These are phyloP conservation scores for Himantopus leucocephalus DNA, from an alignment of 2,113 vertebrate genomes.

Conservation along the genomic window DNA sequence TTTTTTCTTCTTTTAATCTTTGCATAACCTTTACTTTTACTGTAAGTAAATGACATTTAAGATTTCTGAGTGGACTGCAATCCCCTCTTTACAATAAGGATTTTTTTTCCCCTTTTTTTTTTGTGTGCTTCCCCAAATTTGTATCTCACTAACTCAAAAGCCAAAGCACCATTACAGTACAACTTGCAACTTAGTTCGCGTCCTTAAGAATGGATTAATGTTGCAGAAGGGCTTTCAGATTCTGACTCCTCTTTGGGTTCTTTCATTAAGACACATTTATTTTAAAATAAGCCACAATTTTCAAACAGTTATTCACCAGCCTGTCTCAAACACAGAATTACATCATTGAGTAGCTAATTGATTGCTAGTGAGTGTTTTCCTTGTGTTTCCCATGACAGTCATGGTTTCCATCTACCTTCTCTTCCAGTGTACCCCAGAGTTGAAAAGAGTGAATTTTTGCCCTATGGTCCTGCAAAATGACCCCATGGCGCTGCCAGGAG, in stretches of 20 bases:
- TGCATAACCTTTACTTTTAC: not conserved
- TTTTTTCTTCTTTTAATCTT: not conserved
- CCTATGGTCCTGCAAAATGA: not conserved
- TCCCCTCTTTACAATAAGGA: not conserved
- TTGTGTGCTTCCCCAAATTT: not conserved
- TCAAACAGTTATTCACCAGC: not conserved
- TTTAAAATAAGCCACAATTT: not conserved
- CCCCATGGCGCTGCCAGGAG: not conserved
- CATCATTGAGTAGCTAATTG: not conserved
- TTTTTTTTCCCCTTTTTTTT: not conserved
- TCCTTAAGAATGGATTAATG: not conserved
- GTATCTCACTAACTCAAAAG: not conserved
- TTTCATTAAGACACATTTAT: not conserved
- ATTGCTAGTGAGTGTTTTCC: not conserved
- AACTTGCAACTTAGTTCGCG: not conserved
- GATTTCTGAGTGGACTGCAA: not conserved
- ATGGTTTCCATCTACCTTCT: not conserved
- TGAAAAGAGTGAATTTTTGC: not conserved
- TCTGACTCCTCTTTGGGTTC: not conserved
- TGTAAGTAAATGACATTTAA: not conserved
- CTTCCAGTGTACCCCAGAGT: not conserved
- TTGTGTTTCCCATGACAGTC: not conserved
- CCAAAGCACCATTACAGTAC: not conserved
- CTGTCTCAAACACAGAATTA: not conserved
- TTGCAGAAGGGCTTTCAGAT: not conserved